A percentile compares a stretch with the other conserved stretches of the same genome.
phyloP scores from a whole-genome alignment of 2,113 vertebrate species.

The Poecile atricapillus region DNA sequence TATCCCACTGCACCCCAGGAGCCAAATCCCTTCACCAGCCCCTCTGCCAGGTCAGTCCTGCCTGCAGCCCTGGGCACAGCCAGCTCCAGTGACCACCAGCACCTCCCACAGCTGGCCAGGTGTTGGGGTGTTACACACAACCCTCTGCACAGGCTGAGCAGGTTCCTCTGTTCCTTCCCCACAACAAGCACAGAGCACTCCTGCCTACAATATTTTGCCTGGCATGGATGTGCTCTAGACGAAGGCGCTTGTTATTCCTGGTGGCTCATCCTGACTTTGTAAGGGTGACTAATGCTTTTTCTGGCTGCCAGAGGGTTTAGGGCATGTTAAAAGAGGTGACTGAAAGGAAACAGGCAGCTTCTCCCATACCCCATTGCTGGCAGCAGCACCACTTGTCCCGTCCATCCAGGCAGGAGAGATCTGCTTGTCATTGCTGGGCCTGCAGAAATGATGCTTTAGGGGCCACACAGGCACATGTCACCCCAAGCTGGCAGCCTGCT shows the following conservation, averaged over 20 bases:
- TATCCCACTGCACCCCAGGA: neutral
- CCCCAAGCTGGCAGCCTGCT: neutral
- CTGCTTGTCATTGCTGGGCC: accelerated
- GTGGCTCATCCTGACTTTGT: slow-evolving; percentile 41
- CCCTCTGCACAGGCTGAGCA: neutral
- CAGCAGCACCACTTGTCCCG: neutral
- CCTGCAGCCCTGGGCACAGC: neutral
- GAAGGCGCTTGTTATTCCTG: slow-evolving; percentile 8
- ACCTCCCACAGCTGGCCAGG: neutral
- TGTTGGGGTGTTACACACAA: neutral
- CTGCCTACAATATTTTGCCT: slow-evolving; percentile 30
- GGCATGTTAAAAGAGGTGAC: neutral
- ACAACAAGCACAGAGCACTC: neutral
- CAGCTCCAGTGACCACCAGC: neutral
- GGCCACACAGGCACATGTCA: neutral
- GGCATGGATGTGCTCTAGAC: slow-evolving; percentile 4
- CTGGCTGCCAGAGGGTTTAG: neutral
- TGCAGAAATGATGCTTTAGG: neutral
- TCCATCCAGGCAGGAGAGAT: neutral
- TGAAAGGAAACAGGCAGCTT: neutral
- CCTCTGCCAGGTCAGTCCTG: neutral
- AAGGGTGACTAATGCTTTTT: slow-evolving; percentile 41
- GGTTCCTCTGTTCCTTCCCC: neutral
- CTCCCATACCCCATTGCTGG: neutral
- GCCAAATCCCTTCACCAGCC: neutral